phyloP scores from a whole-genome alignment of 2,113 vertebrate species.

The Colossoma macropomum region DNA sequence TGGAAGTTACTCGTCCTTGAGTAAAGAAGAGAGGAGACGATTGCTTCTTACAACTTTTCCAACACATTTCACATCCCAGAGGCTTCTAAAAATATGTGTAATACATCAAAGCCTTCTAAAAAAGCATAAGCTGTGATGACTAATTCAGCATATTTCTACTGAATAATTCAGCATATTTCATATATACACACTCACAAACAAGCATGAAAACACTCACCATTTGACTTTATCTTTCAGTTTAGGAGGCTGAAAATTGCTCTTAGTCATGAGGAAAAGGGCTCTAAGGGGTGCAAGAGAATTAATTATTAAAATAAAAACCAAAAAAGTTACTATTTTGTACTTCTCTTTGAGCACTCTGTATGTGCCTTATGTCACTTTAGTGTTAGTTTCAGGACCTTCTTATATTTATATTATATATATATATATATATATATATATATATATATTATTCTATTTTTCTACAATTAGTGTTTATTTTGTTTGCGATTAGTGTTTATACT shows the following conservation, averaged over 20 bases:
- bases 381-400: too few species aligned
- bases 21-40: background rate
- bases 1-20: slow-evolving; percentile 96
- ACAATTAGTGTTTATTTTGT: too few species aligned
- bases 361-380: too few species aligned
- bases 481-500: too few species aligned
- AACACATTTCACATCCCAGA: background rate
- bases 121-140: background rate
- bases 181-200: background rate
- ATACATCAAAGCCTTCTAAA: background rate
- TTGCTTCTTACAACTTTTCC: background rate
- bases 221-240: slow-evolving; percentile 98
- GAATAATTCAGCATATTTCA: background rate
- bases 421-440: too few species aligned
- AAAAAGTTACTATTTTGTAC: too few species aligned
- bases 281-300: slow-evolving; percentile 63
- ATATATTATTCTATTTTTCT: too few species aligned
- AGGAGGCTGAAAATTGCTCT: slow-evolving; percentile 98
- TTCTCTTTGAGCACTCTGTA: too few species aligned
- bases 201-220: slow-evolving; percentile 79
- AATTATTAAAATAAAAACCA: too few species aligned
- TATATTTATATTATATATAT: too few species aligned
- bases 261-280: slow-evolving; percentile 98
- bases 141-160: background rate
- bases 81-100: background rate